phyloP scores from a whole-genome alignment of 2,113 vertebrate species.

The Semicossyphus pulcher region DNA sequence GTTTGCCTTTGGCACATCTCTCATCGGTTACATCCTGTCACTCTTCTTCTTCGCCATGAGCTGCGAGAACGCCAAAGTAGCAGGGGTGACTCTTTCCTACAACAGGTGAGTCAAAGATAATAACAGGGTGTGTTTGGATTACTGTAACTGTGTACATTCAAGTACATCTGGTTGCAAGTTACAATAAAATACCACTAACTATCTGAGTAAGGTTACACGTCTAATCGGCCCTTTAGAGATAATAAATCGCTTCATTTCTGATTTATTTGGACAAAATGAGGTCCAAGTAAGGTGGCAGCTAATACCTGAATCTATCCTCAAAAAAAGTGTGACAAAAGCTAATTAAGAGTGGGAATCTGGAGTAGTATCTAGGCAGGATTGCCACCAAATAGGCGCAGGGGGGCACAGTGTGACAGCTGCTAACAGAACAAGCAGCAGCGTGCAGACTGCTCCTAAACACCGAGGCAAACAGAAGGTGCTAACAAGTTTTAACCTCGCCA shows the following conservation, averaged over 20 bases:
- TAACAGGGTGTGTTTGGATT: not conserved
- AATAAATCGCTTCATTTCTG: not conserved
- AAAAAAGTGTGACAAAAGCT: not conserved
- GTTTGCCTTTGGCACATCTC: constrained; percentile 83
- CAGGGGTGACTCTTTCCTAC: constrained; percentile 91
- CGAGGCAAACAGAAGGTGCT: no score
- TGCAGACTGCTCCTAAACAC: not conserved
- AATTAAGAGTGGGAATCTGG: not conserved
- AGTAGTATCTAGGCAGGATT: not conserved
- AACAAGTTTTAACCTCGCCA: not conserved
- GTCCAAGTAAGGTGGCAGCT: not conserved
- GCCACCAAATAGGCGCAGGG: not conserved
- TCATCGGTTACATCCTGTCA: constrained; percentile 86
- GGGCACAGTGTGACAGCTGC: not conserved
- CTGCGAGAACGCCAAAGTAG: constrained; percentile 89
- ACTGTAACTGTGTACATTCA: not conserved
- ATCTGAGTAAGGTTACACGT: not conserved
- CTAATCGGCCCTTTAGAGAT: not conserved
- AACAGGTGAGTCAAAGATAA: constrained; percentile 83
- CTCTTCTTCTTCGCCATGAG: constrained; percentile 84
- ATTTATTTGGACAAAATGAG: no score
- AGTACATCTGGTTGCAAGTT: not conserved
- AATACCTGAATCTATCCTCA: not conserved
- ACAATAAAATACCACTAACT: not conserved
- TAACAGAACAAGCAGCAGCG: not conserved